phyloP scores from a whole-genome alignment of 2,113 vertebrate genomes.

The Eretmochelys imbricata region DNA sequence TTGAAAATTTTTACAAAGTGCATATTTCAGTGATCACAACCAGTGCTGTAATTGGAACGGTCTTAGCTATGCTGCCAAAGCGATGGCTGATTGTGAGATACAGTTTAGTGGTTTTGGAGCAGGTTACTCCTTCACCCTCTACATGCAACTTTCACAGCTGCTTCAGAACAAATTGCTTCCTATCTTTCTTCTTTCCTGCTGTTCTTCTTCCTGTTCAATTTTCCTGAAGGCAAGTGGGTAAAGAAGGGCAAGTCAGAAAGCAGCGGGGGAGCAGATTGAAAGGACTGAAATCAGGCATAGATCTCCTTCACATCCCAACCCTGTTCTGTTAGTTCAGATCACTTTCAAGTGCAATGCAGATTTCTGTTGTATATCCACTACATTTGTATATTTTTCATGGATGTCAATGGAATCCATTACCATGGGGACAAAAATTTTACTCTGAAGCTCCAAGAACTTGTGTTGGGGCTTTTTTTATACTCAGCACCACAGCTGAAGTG shows the following conservation, averaged over 20 bases:
- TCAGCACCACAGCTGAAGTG: background rate
- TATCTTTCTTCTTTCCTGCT: background rate
- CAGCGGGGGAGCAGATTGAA: background rate
- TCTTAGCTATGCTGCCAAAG: background rate
- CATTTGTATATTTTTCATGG: background rate
- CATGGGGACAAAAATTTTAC: background rate
- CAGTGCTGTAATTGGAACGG: background rate
- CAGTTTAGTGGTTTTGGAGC: background rate
- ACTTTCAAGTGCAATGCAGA: background rate
- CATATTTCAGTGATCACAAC: background rate
- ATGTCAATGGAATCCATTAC: background rate
- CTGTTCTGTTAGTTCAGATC: background rate
- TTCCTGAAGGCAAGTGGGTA: background rate
- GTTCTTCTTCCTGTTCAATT: background rate
- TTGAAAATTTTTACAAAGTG: background rate
- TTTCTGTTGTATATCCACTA: background rate
- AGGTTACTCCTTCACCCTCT: background rate
- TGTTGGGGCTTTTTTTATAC: background rate
- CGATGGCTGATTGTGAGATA: background rate
- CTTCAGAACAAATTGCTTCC: background rate
- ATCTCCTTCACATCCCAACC: background rate
- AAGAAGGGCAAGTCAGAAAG: background rate
- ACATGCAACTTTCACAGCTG: background rate
- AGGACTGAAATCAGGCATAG: background rate
- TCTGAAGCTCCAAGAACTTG: background rate